Base-by-base conservation (phyloP, 2,113 vertebrate species). In the Coturnix japonica region DNA sequence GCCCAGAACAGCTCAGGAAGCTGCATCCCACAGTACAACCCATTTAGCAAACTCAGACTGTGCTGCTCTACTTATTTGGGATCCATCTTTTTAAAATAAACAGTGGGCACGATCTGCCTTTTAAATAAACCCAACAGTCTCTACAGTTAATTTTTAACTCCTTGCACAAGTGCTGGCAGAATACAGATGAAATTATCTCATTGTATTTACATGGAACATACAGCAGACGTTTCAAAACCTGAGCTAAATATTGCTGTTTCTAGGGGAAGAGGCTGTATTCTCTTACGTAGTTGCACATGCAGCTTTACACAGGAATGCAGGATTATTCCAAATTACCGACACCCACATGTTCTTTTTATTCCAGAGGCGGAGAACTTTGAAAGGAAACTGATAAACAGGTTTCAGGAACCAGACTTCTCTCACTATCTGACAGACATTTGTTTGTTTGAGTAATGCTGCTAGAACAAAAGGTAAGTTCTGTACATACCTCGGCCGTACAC, bases 401-500 rank as follows among this genome's bases (percentile, higher is more conserved):
- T 89, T 87, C 43, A 84, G 46, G 11, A 91, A 26, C 10, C 46
- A 73, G 15, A 35, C 35, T 76, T 80, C 39, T 13, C 54, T 67
- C 39, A 56, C 18, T 37, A 57, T 26, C 56, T 77, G 46, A 69
- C 78, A 85, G 54, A 23, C 17, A 12, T 22, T 84, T 89, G 30
- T 83, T 26, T 35, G 64, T 60, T 53, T 33, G 22, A 71, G 41
- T 39, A 79, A 74, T 41, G 33, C 56, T 60, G 70, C 9, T 0
- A 1, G 39, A 82, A 77, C 3, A 60, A 70, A 81, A 67, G 57
- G 4, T 56, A 84, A 47, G 35, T 77, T 61, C 74, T 0, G 46
- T 78, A 97, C 98, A 14, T 97, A 99, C 99, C 99, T 99, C 99
- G 98, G 91, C 99, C 99, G 79, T 99, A 99, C 60, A 99, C 97